Evolutionary conservation across 2,797 vertebrate genomes (phyloP), one percentile per base, ranked within the genome.

Genomic region (Phoebastria nigripes): DNA sequence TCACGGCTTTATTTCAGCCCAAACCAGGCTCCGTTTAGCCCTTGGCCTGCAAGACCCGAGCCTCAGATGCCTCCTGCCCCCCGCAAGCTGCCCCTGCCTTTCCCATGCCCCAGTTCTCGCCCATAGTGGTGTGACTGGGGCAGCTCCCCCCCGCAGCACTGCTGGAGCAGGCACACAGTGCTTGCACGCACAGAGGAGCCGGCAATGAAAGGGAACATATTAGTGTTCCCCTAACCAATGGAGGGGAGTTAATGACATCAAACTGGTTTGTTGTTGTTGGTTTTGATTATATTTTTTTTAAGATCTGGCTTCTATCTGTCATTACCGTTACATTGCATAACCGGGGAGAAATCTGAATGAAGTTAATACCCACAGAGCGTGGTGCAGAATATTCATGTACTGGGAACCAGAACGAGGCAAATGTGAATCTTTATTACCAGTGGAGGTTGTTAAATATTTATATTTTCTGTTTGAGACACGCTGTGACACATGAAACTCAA

Each of bases 361-460:
- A 96, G 96, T 91, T 96, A 96, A 96, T 96, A 96, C 96, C 95
- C 90, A 33, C 1, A 1, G 90, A 95, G 90, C 9, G 29, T 4
- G 37, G 86, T 83, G 51, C 25, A 28, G 91, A 97, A 96, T 96
- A 97, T 97, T 95, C 96, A 96, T 95, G 91, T 81, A 42, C 91
- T 89, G 93, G 80, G 87, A 97, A 81, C 65, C 80, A 91, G 84
- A 96, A 91, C 2, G 95, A 96, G 95, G 93, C 87, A 93, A 96
- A 96, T 93, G 91, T 82, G 94, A 97, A 91, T 92, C 91, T 95
- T 97, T 91, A 97, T 97, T 97, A 97, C 93, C 90, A 97, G 84
- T 90, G 78, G 65, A 96, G 92, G 78, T 85, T 94, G 96, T 97
- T 97, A 97, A 97, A 96, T 97, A 97, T 95, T 97, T 97, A 94